Base-by-base conservation (phyloP, 2,113 vertebrate species). In the Siphamia tubifer region DNA sequence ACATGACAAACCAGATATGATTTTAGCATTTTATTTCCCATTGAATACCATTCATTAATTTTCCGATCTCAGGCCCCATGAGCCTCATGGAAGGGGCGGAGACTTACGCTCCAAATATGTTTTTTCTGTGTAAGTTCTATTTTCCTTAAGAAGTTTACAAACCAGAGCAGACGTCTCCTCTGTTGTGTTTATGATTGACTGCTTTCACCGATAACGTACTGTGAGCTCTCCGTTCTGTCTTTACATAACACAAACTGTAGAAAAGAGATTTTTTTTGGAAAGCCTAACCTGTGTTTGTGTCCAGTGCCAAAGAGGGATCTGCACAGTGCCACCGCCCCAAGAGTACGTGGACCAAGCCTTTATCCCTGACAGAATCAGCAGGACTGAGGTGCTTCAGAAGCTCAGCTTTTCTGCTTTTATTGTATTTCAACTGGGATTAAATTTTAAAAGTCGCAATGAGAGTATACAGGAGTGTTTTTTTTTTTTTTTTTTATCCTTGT, bases 271-370 rank as follows among this genome's bases (percentile, higher is more conserved):
- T 76, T 49, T 24, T 28, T 13, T n/a, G n/a, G n/a, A n/a, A n/a
- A n/a, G 42, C 2, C 6, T 74, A 2, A 64, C 44, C 9, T 55
- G 17, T 35, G 38, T 73, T 51, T 77, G 11, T 70, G 49, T 36
- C 60, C 77, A 90, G 91, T 45, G 85, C 49, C 81, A 93, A 42
- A 86, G 73, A 73, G 90, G 87, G 11, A 77, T 68, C 54, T 87
- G 85, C 82, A 87, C 84, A 0, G 88, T 83, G 45, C 91, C 92
- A 0, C 90, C 90, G 11, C 89, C 87, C 16, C 86, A 89, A 0
- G 94, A 96, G 68, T 84, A 91, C 0, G 87, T 91, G 65, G 92
- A 94, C 44, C 88, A 92, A 61, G 81, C 76, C 38, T 90, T 89
- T 13, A 91, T 91, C 23, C 45, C 84, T 17, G 90, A 93, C 69